These are phyloP conservation scores for Calonectris borealis DNA, from an alignment of 2,113 vertebrate genomes.

Conservation along the genomic window DNA sequence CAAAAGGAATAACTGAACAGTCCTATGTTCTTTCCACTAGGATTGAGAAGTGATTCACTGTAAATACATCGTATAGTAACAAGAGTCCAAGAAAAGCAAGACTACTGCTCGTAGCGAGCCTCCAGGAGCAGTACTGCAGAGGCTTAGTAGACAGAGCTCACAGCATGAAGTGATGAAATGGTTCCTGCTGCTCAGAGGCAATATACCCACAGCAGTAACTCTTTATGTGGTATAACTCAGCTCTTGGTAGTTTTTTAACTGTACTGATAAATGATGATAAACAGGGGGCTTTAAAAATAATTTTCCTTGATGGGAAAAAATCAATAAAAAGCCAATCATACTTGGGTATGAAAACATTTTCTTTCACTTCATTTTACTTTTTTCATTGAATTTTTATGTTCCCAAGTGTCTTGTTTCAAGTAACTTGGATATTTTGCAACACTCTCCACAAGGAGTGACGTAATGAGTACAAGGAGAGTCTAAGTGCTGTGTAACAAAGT, in stretches of 20 bases:
- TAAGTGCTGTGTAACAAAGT: conserved; percentile 25
- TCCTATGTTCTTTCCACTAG: neutral
- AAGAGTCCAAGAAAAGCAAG: neutral
- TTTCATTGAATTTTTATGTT: neutral
- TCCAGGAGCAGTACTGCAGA: neutral
- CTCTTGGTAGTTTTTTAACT: neutral
- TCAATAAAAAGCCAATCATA: conserved; percentile 7
- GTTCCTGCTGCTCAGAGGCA: neutral
- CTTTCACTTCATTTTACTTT: neutral
- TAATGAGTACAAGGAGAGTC: neutral
- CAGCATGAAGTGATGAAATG: neutral
- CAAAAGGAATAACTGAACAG: neutral
- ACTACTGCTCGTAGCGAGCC: rapidly evolving
- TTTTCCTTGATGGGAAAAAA: neutral
- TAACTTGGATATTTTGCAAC: conserved; percentile 16
- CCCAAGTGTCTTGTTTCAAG: conserved; percentile 24
- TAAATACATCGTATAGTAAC: neutral
- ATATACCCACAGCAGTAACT: neutral
- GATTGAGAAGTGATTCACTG: neutral
- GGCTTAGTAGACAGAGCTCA: neutral
- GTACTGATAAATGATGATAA: neutral
- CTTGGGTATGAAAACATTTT: neutral
- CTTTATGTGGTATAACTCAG: neutral
- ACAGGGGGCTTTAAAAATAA: neutral
- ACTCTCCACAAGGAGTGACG: conserved; percentile 4